phyloP scores from a whole-genome alignment of 2,797 vertebrate species.

The Macrochelys suwanniensis region DNA sequence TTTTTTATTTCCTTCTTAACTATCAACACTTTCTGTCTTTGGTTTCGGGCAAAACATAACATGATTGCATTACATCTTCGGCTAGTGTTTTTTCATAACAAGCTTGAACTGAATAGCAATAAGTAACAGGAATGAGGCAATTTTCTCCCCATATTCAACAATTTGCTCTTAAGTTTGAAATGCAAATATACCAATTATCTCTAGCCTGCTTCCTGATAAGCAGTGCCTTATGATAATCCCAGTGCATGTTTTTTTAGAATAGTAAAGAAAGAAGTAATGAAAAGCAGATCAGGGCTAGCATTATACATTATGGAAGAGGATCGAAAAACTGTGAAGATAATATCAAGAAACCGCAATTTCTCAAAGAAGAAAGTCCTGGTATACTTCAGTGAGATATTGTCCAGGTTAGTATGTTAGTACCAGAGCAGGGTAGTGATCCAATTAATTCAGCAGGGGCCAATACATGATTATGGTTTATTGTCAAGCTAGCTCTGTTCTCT shows the following conservation, averaged over 20 bases:
- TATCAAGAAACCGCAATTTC: neutral
- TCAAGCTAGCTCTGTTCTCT: neutral
- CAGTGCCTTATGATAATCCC: neutral
- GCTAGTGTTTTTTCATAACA: neutral
- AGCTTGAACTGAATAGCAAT: neutral
- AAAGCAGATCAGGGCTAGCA: neutral
- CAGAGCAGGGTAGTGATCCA: neutral
- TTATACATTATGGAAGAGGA: neutral
- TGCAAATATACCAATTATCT: neutral
- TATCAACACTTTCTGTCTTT: neutral
- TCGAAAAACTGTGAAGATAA: neutral
- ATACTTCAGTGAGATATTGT: neutral
- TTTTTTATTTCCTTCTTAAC: neutral
- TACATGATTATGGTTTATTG: neutral
- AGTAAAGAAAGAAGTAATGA: neutral
- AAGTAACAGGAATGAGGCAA: neutral
- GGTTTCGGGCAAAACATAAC: neutral
- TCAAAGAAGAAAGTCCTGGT: neutral
- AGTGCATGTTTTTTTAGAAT: neutral
- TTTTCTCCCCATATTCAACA: neutral
- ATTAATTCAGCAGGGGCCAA: neutral
- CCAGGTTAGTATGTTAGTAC: neutral
- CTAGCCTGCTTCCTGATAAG: neutral
- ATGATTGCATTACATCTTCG: neutral
- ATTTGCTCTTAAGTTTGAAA: constrained; percentile 14